Conservation (phyloP, 2,888 invertebrate genomes). For the Oligia latruncula region DNA sequence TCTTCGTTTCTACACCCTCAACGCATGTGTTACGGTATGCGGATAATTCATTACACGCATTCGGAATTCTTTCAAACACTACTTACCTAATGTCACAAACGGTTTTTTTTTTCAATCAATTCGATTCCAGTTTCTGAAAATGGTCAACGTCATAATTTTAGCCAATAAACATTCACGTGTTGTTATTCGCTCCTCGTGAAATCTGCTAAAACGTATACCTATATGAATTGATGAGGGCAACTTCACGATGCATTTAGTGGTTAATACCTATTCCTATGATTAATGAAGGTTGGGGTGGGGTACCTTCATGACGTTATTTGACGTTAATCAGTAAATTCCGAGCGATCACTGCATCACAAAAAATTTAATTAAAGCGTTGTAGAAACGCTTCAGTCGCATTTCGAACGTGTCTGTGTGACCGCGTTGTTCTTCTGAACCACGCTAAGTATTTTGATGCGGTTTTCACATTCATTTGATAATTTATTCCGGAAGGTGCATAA, state of each 20-base stretch:
- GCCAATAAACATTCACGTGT: neutral
- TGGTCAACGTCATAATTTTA: neutral
- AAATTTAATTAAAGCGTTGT: neutral
- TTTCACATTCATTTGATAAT: neutral
- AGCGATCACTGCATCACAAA: neutral
- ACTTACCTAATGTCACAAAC: neutral
- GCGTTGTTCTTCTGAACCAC: neutral
- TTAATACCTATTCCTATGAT: neutral
- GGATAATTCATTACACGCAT: slow-evolving; percentile 10
- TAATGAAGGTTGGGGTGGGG: neutral
- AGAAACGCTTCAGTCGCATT: neutral
- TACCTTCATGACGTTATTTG: neutral
- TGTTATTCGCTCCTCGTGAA: neutral
- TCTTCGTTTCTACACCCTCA: slow-evolving; percentile 12
- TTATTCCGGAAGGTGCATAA: neutral
- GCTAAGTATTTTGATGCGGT: neutral
- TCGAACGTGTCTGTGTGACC: neutral
- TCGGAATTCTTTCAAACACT: slow-evolving; percentile 5
- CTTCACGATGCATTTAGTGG: slow-evolving; percentile 8
- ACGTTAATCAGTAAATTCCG: slow-evolving; percentile 1
- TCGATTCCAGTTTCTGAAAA: neutral
- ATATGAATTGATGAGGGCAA: neutral
- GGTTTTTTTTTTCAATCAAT: neutral
- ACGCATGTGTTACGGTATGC: slow-evolving; percentile 2
- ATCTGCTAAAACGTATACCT: neutral